phyloP scores from a whole-genome alignment of 2,888 invertebrate species.

The Drosophila niveifrons region DNA sequence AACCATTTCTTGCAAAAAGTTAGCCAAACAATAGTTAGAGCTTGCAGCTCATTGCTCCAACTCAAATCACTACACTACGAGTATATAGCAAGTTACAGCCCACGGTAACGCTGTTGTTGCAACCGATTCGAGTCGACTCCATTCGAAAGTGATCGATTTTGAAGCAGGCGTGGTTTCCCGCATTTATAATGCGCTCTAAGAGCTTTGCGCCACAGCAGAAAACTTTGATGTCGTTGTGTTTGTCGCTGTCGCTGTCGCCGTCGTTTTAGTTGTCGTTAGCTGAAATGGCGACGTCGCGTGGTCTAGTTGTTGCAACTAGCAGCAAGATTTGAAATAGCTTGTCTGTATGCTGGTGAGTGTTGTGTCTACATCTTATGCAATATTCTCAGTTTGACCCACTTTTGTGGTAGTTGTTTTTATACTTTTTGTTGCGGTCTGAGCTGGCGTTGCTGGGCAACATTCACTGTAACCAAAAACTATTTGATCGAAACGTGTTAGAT shows the following conservation, averaged over 20 bases:
- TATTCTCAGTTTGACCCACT: constrained; percentile 81
- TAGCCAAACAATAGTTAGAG: constrained; percentile 7
- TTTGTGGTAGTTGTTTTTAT: constrained; percentile 55
- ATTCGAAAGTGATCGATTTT: constrained; percentile 83
- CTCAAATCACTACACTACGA: constrained; percentile 22
- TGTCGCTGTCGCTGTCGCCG: constrained; percentile 27
- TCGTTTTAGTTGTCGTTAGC: constrained; percentile 45
- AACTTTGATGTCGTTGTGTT: constrained; percentile 12
- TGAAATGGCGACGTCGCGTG: constrained; percentile 64
- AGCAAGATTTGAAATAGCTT: constrained; percentile 71
- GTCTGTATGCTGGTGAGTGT: constrained; percentile 65
- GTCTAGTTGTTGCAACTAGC: constrained; percentile 73
- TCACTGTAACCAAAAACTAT: constrained; percentile 66
- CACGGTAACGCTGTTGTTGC: constrained; percentile 28
- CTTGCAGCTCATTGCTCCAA: constrained; percentile 49
- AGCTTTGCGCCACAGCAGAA: constrained; percentile 67
- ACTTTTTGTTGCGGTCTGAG: constrained; percentile 63
- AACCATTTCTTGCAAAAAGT: constrained; percentile 7
- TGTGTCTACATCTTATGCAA: constrained; percentile 73
- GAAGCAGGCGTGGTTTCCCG: constrained; percentile 73
- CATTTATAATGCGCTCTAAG: constrained; percentile 57
- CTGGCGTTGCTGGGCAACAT: constrained; percentile 66
- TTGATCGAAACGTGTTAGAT: constrained; percentile 47
- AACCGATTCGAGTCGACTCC: constrained; percentile 44
- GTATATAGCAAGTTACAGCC: constrained; percentile 18